phyloP scores from a whole-genome alignment of 2,888 invertebrate genomes.

The Caenorhabditis zanzibari region DNA sequence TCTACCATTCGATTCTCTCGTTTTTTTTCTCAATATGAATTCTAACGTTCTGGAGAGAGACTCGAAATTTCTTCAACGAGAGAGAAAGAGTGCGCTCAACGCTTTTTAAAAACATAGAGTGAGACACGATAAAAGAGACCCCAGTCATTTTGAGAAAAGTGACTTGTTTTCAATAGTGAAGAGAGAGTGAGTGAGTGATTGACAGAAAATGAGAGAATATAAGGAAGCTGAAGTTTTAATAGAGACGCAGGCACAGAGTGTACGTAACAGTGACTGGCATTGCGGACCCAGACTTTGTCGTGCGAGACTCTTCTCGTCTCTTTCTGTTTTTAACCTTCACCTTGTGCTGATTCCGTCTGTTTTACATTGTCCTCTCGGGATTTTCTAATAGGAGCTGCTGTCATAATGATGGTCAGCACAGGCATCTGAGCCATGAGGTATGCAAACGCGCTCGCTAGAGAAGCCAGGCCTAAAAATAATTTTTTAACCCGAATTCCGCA shows the following conservation, averaged over 20 bases:
- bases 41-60: neutral
- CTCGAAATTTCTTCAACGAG: neutral
- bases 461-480: no score
- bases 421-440: no score
- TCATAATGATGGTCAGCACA: no score
- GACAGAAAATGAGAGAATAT: no score
- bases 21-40: neutral
- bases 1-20: neutral
- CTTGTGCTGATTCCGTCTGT: no score
- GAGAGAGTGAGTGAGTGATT: no score
- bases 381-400: no score
- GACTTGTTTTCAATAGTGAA: slow-evolving; percentile 10
- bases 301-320: neutral
- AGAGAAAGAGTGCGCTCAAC: neutral
- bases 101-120: no score
- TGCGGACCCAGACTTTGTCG: neutral
- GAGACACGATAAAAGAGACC: slow-evolving; percentile 4
- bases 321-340: no score
- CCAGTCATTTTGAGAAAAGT: neutral
- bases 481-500: no score
- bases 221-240: neutral
- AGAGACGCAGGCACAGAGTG: slow-evolving; percentile 11
- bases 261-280: slow-evolving; percentile 19
- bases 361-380: no score
- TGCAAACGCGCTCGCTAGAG: no score